phyloP scores from a whole-genome alignment of 2,113 vertebrate genomes.

The Sebastes schlegelii region DNA sequence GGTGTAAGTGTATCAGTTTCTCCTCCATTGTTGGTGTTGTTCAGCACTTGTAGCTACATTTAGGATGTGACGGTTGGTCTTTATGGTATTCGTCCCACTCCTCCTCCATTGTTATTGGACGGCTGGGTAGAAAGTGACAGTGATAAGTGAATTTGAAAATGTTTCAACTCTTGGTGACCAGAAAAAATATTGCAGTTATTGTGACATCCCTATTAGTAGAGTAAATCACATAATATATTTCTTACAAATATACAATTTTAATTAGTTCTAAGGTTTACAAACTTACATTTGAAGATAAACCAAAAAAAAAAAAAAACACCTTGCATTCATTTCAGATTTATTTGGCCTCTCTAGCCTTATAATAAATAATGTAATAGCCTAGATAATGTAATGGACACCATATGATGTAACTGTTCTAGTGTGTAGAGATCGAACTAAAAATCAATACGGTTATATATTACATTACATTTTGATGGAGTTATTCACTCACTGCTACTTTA shows the following conservation, averaged over 20 bases:
- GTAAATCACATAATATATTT: not conserved
- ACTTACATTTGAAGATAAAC: not conserved
- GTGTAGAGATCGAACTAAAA: not conserved
- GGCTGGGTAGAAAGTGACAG: too few relatives aligned
- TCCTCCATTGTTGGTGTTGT: too few relatives aligned
- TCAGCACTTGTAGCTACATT: too few relatives aligned
- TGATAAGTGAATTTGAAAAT: too few relatives aligned
- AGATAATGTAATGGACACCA: not conserved
- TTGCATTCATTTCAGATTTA: not conserved
- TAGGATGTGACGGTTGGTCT: too few relatives aligned
- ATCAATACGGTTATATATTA: not conserved
- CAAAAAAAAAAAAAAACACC: not conserved
- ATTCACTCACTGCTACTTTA: not conserved
- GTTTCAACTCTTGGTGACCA: too few relatives aligned
- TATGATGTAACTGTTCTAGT: not conserved
- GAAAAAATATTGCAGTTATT: too few relatives aligned
- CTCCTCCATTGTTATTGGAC: too few relatives aligned
- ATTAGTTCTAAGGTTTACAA: not conserved
- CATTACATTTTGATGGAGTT: not conserved
- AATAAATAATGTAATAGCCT: not conserved
- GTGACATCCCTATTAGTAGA: too few relatives aligned
- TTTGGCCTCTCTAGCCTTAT: not conserved
- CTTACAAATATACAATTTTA: not conserved
- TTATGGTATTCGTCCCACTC: too few relatives aligned
- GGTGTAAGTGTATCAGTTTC: too few relatives aligned